Percentiles rank a stretch among this genome's conserved stretches.
Conservation (phyloP, 2,113 vertebrate genomes). For the Rhinolophus ferrumequinum region DNA sequence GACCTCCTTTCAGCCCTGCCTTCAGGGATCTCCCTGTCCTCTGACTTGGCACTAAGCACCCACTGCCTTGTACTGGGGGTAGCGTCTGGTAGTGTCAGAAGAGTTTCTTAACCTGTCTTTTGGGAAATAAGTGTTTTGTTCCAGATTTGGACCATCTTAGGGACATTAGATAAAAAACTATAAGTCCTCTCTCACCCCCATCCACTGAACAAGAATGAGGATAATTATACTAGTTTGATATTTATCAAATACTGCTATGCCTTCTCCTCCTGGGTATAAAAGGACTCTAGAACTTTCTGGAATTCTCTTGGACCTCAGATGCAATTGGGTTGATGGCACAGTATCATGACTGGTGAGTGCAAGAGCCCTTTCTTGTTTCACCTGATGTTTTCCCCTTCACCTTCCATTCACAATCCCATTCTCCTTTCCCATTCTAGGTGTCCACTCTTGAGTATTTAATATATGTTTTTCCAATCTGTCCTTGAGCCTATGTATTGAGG, state of each 20-base stretch:
- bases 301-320: neutral
- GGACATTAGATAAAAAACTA: neutral
- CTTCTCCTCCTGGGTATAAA: neutral
- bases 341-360: neutral
- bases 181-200: neutral
- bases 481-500: neutral
- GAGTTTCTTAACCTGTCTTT: neutral
- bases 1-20: neutral
- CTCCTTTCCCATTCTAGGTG: neutral
- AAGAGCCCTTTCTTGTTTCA: neutral
- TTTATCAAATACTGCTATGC: neutral
- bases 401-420: neutral
- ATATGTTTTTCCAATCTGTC: neutral
- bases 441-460: neutral
- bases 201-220: neutral
- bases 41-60: neutral
- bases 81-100: neutral
- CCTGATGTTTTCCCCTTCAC: neutral
- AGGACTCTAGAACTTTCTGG: neutral
- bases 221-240: neutral
- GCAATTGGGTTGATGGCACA: neutral
- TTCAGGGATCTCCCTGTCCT: neutral
- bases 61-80: neutral
- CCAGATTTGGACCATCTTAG: neutral
- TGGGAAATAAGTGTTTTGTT: constrained; percentile 3